Conservation (phyloP, 2,888 invertebrate species). For the Drepanosiphum platanoidis region DNA sequence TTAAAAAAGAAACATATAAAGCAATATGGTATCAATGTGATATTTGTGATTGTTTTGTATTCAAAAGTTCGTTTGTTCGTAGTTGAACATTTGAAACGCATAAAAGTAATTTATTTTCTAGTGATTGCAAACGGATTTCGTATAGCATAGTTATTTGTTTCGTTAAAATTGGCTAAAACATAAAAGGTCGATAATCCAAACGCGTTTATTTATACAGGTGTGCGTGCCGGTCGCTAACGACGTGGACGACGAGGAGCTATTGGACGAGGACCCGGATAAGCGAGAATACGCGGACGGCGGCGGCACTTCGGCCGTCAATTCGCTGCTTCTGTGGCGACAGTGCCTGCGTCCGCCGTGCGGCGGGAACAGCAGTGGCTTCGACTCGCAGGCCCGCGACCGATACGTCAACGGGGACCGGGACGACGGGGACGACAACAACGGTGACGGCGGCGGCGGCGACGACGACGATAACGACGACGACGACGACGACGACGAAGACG, state of each 20-base stretch:
- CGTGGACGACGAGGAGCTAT: conserved; percentile 24
- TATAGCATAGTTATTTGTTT: too few species aligned
- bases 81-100: too few species aligned
- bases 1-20: too few species aligned
- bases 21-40: too few species aligned
- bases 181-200: too few species aligned
- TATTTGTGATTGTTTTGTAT: too few species aligned
- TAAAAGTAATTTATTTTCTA: too few species aligned
- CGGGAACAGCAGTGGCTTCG: background rate
- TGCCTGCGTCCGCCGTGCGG: conserved; percentile 45
- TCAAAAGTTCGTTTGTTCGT: too few species aligned
- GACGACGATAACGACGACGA: background rate
- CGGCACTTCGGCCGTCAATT: background rate
- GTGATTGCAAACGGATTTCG: too few species aligned
- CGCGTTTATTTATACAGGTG: background rate
- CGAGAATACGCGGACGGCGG: conserved; percentile 7
- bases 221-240: conserved; percentile 36
- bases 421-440: background rate
- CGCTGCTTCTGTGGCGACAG: conserved; percentile 26
- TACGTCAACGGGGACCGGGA: conserved; percentile 19
- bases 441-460: background rate
- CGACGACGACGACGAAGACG: background rate
- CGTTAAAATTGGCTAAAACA: too few species aligned
- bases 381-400: conserved; percentile 13
- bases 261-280: conserved; percentile 23